Base-by-base conservation (phyloP, 2,113 vertebrate species). In the Crypturellus undulatus region DNA sequence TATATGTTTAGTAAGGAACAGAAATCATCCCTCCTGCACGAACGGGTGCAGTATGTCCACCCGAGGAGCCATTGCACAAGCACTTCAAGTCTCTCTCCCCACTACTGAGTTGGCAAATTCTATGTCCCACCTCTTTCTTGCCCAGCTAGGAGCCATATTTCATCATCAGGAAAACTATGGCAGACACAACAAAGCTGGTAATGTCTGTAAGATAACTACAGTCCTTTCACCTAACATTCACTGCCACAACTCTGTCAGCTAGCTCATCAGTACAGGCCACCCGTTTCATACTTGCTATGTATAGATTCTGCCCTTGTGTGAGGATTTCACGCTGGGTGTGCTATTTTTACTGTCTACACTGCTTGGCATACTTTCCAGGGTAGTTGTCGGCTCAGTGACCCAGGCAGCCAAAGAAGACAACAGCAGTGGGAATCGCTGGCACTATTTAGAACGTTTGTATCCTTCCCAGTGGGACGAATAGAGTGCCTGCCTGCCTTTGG, bases 401-500 rank as follows among this genome's bases (percentile, higher is more conserved):
- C 42, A 3, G 6, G 38, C 49, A 63, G 79, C 75, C 60, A 68
- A 76, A 94, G 90, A 65, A 62, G 20, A 81, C 76, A 64, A n/a
- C 42, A 81, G 65, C 43, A 93, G 78, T 94, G 80, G 92, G 88
- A 78, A 69, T 10, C 58, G 78, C 90, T 84, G 86, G 92, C 62
- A 21, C 47, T 84, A 1, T 87, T 86, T 95, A 64, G 68, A 92
- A 36, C 49, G 87, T 69, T 72, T 75, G 38, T 36, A 87, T 75
- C 77, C 5, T 0, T 88, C 71, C 38, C 60, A 83, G 72, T 73
- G 62, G 64, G 91, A 56, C 75, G 95, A 95, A 84, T 80, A 93
- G n/a, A 25, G 65, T 62, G 77, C 67, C 67, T 92, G 92, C 91
- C 96, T 93, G 92, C 91, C 96, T 93, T 82, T 92, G 89, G 91